phyloP scores from a whole-genome alignment of 2,888 invertebrate species.

The Tridacna gigas region DNA sequence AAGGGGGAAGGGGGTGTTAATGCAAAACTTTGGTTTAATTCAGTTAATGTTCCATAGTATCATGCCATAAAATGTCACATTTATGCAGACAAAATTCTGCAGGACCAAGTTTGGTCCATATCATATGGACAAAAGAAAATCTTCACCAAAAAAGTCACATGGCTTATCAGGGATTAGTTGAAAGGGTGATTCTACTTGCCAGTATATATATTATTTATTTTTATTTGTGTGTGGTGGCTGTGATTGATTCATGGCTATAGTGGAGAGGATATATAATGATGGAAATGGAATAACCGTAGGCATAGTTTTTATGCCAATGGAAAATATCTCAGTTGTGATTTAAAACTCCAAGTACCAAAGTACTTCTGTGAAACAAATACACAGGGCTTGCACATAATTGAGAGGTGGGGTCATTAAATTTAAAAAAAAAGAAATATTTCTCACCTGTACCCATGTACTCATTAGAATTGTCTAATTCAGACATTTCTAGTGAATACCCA shows the following conservation, averaged over 20 bases:
- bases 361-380: no score
- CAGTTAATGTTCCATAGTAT: no score
- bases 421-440: no score
- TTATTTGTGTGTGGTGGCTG: not conserved
- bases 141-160: not conserved
- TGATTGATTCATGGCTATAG: conserved; percentile 3
- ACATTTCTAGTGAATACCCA: no score
- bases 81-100: not conserved
- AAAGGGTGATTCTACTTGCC: conserved; percentile 19
- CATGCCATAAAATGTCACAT: not conserved
- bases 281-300: not conserved
- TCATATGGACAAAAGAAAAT: not conserved
- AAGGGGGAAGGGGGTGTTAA: no score
- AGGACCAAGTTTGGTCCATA: not conserved
- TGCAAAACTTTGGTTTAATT: no score
- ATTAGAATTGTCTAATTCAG: no score
- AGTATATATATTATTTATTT: conserved; percentile 24
- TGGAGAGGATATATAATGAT: not conserved
- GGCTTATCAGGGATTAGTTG: conserved; percentile 12
- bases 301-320: not conserved
- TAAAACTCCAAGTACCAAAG: not conserved
- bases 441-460: no score
- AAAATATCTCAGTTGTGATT: conserved; percentile 19
- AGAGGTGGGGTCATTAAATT: no score
- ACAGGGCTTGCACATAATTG: no score